Evolutionary conservation across 1,140 invertebrate species (phyloP).

Genomic region (Anoplophora glabripennis): DNA sequence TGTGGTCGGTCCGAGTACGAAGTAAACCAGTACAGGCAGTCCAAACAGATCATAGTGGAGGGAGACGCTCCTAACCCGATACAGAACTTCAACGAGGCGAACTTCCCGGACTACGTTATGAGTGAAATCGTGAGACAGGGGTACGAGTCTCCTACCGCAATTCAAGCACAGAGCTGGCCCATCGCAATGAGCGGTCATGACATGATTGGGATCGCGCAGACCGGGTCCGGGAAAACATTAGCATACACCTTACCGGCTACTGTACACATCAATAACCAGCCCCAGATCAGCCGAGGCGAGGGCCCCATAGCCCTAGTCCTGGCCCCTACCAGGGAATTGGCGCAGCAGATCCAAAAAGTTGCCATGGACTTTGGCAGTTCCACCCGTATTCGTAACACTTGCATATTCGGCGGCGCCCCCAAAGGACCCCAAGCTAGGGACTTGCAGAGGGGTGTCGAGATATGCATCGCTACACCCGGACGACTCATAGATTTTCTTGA

Average conservation of each 20-base stretch:
- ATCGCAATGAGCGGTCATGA: slow-evolving; percentile 87
- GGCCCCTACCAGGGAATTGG: slow-evolving; percentile 91
- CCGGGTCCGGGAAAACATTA: slow-evolving; percentile 85
- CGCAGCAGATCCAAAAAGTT: slow-evolving; percentile 94
- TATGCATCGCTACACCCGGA: slow-evolving; percentile 93
- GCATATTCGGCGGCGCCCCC: slow-evolving; percentile 93
- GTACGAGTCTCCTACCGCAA: slow-evolving; percentile 80
- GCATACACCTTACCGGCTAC: slow-evolving; percentile 81
- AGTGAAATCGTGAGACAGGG: slow-evolving; percentile 68
- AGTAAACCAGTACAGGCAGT: slow-evolving; percentile 72
- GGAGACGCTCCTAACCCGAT: slow-evolving; percentile 71
- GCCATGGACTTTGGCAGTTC: slow-evolving; percentile 83
- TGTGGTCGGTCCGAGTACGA: slow-evolving; percentile 68
- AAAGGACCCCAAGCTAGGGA: slow-evolving; percentile 84
- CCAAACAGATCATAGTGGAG: slow-evolving; percentile 76
- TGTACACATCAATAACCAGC: slow-evolving; percentile 91
- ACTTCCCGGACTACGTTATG: slow-evolving; percentile 77
- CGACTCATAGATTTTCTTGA: slow-evolving; percentile 95
- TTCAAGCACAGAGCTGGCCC: slow-evolving; percentile 87
- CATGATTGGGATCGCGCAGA: slow-evolving; percentile 92
- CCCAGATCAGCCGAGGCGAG: slow-evolving; percentile 75
- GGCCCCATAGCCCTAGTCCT: slow-evolving; percentile 89
- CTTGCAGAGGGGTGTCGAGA: slow-evolving; percentile 85
- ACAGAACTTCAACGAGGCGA: slow-evolving; percentile 73
- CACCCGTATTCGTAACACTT: slow-evolving; percentile 82